Conservation (phyloP, 2,888 invertebrate species). For the Bombylius discolor region DNA sequence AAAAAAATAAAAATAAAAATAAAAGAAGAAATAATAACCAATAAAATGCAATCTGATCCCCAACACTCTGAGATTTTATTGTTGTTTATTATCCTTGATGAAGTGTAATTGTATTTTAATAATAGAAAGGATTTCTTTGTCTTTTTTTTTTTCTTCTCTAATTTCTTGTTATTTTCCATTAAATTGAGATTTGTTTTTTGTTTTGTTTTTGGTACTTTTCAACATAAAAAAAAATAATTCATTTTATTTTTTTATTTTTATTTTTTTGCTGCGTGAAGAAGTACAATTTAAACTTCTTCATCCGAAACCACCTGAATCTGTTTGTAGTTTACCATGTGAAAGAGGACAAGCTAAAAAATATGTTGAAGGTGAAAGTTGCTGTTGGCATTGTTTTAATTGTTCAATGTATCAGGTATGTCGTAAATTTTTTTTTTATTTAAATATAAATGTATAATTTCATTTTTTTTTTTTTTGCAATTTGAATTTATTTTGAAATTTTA, state of each 20-base stretch:
- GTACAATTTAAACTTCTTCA: slow-evolving; percentile 73
- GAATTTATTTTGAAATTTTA: neutral
- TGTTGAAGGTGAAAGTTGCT: slow-evolving; percentile 85
- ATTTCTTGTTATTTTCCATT: too few relatives aligned
- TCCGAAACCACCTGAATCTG: slow-evolving; percentile 70
- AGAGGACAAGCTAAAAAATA: slow-evolving; percentile 83
- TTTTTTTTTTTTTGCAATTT: neutral
- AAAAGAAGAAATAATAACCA: too few relatives aligned
- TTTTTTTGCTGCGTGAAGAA: slow-evolving; percentile 39
- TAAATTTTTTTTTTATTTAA: too few relatives aligned
- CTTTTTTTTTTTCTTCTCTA: neutral
- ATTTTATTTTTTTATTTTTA: neutral
- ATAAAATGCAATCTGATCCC: too few relatives aligned
- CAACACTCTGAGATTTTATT: too few relatives aligned
- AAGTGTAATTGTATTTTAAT: too few relatives aligned
- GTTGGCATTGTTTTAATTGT: slow-evolving; percentile 90
- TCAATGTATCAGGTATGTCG: slow-evolving; percentile 63
- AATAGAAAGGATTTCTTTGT: neutral
- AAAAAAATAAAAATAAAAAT: too few relatives aligned
- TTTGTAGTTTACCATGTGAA: slow-evolving; percentile 81
- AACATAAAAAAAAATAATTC: neutral
- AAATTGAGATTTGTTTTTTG: too few relatives aligned
- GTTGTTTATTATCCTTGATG: neutral
- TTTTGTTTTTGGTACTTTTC: too few relatives aligned
- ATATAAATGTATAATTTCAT: neutral